Evolutionary conservation across 1,140 invertebrate genomes (phyloP).

Genomic region (Parasteatoda tepidariorum): DNA sequence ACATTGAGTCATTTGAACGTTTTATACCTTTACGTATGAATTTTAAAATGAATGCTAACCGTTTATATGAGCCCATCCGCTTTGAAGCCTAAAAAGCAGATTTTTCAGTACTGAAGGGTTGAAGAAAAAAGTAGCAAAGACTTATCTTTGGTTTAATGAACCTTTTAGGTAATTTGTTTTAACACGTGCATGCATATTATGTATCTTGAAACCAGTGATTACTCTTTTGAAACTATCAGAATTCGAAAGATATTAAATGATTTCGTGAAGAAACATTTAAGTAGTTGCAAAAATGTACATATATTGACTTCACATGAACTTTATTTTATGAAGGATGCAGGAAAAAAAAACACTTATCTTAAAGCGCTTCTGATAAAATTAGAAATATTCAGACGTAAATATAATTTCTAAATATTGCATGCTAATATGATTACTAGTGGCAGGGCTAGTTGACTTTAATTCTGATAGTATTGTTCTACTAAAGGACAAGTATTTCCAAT

Average conservation of each 20-base stretch:
- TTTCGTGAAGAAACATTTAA: conserved; percentile 2
- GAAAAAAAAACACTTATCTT: too few relatives aligned
- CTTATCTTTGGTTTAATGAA: neutral
- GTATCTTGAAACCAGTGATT: neutral
- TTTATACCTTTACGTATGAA: neutral
- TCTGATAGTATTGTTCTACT: too few relatives aligned
- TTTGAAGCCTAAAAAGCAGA: neutral
- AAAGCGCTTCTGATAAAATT: too few relatives aligned
- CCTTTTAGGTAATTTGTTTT: neutral
- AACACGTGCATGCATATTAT: neutral
- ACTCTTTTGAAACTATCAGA: neutral
- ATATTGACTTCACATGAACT: conserved; percentile 2
- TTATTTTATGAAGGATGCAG: too few relatives aligned
- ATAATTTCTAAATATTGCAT: too few relatives aligned
- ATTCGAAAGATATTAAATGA: neutral
- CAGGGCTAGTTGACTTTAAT: too few relatives aligned
- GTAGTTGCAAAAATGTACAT: conserved; percentile 6
- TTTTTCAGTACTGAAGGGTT: neutral
- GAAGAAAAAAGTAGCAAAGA: neutral
- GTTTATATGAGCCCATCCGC: neutral
- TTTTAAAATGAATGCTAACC: neutral
- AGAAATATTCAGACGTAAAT: too few relatives aligned
- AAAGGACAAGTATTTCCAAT: too few relatives aligned
- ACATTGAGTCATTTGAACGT: neutral
- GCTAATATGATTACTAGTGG: too few relatives aligned